Conservation (phyloP, 1,140 invertebrate species). For the Marisa cornuarietis region DNA sequence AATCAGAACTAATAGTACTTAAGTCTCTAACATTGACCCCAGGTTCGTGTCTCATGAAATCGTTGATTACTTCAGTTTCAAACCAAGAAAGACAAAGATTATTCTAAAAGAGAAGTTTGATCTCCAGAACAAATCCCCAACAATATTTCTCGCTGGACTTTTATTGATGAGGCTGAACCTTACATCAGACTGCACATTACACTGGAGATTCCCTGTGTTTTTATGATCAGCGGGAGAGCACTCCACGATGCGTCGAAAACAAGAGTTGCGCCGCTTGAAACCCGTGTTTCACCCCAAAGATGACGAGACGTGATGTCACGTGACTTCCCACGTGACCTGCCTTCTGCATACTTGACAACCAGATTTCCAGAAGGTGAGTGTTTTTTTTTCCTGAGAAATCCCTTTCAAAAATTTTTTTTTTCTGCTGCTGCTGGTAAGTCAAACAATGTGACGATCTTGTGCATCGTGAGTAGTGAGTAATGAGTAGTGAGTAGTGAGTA, state of each 20-base stretch:
- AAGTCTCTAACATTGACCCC: no score
- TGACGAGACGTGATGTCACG: conserved; percentile 1
- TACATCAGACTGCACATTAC: neutral
- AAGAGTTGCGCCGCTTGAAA: neutral
- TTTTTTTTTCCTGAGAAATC: no score
- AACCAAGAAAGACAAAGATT: neutral
- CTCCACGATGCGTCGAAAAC: neutral
- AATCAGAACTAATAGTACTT: no score
- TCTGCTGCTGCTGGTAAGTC: no score
- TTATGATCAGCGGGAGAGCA: neutral
- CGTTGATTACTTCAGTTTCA: neutral
- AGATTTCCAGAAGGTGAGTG: no score
- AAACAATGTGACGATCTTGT: no score
- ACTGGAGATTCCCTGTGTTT: neutral
- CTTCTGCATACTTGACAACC: no score
- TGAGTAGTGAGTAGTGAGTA: no score
- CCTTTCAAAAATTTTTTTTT: no score
- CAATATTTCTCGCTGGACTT: neutral
- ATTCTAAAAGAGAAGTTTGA: neutral
- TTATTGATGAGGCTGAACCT: neutral
- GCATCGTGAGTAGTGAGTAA: no score
- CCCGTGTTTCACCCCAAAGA: neutral
- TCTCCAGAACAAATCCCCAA: neutral
- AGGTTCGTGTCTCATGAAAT: neutral
- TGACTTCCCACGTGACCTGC: no score